Base-by-base conservation (phyloP, 92 coral and sea anemone species). In the Porites cylindrica region DNA sequence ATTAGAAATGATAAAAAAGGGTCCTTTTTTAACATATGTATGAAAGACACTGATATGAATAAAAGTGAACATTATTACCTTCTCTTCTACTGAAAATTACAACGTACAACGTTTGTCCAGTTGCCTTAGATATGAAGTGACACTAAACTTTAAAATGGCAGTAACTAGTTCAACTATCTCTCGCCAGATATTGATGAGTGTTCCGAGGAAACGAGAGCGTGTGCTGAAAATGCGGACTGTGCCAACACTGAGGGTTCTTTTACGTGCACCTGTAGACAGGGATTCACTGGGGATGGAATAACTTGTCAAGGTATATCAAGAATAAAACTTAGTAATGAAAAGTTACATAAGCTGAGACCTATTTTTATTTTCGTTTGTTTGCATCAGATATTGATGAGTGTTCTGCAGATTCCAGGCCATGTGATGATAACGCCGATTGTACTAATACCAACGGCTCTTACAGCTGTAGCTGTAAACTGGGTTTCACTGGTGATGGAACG, bases 381-480 rank as follows among this genome's bases (percentile, higher is more conserved):
- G 0, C 17, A 1, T 71, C 6, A 90, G 92, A 84, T 79, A 79
- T 89, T 20, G 82, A 89, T 75, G 92, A 89, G 70, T 89, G 89
- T 73, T 54, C 14, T 10, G 77, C 77, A 12, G 74, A 52, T 71
- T 7, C 72, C 14, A 38, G 65, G 23, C 66, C 76, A 6, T 88
- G 91, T 76, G 66, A 18, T 58, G 80, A 70, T 51, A 76, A 76
- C 70, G 92, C 92, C 4, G 72, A 29, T 18, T 86, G 90, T 52
- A 79, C 71, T 24, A 86, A 86, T 56, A 9, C 1, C 12, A 13
- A 54, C 60, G 14, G 60, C 14, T 54, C 60, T 10, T 54, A 10
- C 60, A 13, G 12, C 12, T 54, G 60, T 54, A 10, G 16, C 60
- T 54, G 60, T 54, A 13, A 13, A 10, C 60, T 13, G 60, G 60